These are phyloP conservation scores for Tryphoninae sp. DNA, from an alignment of 2,888 invertebrate genomes.

Conservation along the genomic window DNA sequence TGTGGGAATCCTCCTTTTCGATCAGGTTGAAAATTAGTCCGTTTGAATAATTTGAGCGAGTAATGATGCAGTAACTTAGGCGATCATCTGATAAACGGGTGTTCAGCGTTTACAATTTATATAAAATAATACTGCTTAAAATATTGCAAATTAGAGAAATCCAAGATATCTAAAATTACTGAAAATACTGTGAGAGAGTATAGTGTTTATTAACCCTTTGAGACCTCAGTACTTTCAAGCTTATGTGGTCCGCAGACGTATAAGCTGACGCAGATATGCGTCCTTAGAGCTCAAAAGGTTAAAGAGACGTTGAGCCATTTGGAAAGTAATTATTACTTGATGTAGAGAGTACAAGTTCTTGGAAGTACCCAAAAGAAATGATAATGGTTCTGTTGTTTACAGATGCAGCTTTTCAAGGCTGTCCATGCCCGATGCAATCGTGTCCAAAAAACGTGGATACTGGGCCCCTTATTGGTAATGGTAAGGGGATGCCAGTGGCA, in stretches of 20 bases:
- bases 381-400: slow-evolving; percentile 40
- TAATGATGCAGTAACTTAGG: too few species aligned
- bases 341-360: too few species aligned
- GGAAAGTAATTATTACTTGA: too few species aligned
- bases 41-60: too few species aligned
- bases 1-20: neutral
- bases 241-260: too few species aligned
- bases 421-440: slow-evolving; percentile 95
- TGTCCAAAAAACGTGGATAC: slow-evolving; percentile 99
- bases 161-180: neutral
- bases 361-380: neutral
- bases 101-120: too few species aligned
- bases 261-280: too few species aligned
- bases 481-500: slow-evolving; percentile 86
- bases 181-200: neutral
- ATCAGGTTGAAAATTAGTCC: neutral
- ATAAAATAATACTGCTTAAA: neutral
- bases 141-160: neutral
- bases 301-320: too few species aligned
- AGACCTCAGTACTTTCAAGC: too few species aligned
- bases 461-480: slow-evolving; percentile 99
- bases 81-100: too few species aligned
- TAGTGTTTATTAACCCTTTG: neutral
- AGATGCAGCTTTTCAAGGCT: slow-evolving; percentile 86
- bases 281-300: too few species aligned